Conservation (phyloP, 2,113 vertebrate species). For the Gasterosteus aculeatus region DNA sequence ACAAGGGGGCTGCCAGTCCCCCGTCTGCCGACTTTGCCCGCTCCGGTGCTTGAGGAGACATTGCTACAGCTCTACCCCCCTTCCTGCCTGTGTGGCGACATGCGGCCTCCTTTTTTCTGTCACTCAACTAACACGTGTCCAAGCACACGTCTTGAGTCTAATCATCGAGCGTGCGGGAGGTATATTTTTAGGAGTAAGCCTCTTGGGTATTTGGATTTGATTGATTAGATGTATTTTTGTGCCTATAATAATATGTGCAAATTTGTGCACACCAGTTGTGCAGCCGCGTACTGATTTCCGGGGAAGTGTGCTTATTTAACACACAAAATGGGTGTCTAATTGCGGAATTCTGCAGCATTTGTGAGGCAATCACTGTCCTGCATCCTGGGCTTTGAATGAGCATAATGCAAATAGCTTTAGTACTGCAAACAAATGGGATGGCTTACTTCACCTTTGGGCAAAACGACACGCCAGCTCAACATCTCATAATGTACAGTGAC, state of each 20-base stretch:
- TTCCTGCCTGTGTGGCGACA: slow-evolving; percentile 32
- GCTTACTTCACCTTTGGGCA: neutral
- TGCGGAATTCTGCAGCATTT: slow-evolving; percentile 16
- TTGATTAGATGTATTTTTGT: slow-evolving; percentile 37
- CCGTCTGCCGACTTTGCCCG: slow-evolving; percentile 61
- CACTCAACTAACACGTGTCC: slow-evolving; percentile 26
- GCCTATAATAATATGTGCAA: slow-evolving; percentile 20
- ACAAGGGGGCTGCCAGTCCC: slow-evolving; percentile 67
- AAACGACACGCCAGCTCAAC: neutral
- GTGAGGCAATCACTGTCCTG: neutral
- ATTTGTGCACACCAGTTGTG: slow-evolving; percentile 5
- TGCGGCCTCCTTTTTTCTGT: slow-evolving; percentile 45
- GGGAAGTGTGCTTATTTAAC: neutral
- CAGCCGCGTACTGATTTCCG: neutral
- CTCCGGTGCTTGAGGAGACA: slow-evolving; percentile 61
- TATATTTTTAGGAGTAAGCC: neutral
- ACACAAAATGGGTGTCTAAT: slow-evolving; percentile 22
- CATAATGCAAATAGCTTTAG: slow-evolving; percentile 37
- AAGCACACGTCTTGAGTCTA: slow-evolving; percentile 18
- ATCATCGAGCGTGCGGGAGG: slow-evolving; percentile 6
- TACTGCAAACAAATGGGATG: slow-evolving; percentile 5
- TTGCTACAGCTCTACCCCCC: slow-evolving; percentile 27
- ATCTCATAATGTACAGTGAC: neutral
- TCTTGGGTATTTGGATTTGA: slow-evolving; percentile 1
- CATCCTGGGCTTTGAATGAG: neutral